Percentiles rank a stretch among this genome's conserved stretches.
phyloP scores from a whole-genome alignment of 2,888 invertebrate genomes.

The Pristionchus japonicus region DNA sequence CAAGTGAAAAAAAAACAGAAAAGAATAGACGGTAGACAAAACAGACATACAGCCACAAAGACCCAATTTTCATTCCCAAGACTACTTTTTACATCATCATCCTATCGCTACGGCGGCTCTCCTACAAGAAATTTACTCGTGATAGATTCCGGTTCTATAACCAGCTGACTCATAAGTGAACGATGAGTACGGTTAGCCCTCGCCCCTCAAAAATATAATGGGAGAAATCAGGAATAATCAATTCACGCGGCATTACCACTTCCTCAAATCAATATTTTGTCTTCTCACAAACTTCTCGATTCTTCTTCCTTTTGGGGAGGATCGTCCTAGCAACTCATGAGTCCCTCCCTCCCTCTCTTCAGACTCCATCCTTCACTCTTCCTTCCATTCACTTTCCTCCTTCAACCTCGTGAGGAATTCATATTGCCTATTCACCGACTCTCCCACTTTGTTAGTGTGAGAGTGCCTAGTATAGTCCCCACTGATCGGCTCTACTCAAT shows the following conservation, averaged over 20 bases:
- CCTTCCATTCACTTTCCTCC: not conserved
- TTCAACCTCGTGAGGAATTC: not conserved
- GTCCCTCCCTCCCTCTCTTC: not conserved
- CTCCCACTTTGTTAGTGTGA: not conserved
- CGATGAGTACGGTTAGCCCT: no score
- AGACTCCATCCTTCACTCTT: conserved; percentile 5
- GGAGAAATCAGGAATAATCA: no score
- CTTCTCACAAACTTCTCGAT: not conserved
- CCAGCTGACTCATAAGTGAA: not conserved
- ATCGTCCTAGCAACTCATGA: conserved; percentile 28
- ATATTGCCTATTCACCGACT: not conserved
- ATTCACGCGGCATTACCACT: no score
- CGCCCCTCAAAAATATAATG: no score
- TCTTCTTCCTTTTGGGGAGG: not conserved
- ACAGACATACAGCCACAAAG: not conserved
- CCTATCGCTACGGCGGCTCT: not conserved
- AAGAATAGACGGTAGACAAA: not conserved
- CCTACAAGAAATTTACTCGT: not conserved
- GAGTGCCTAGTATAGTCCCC: not conserved
- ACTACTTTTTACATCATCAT: not conserved
- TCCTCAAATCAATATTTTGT: conserved; percentile 7
- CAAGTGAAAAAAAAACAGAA: not conserved
- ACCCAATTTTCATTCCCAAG: not conserved
- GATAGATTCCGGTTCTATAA: not conserved
- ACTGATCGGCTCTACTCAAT: not conserved